Evolutionary conservation across 1,140 invertebrate genomes (phyloP).

Genomic region (Drosophila arawakana): DNA sequence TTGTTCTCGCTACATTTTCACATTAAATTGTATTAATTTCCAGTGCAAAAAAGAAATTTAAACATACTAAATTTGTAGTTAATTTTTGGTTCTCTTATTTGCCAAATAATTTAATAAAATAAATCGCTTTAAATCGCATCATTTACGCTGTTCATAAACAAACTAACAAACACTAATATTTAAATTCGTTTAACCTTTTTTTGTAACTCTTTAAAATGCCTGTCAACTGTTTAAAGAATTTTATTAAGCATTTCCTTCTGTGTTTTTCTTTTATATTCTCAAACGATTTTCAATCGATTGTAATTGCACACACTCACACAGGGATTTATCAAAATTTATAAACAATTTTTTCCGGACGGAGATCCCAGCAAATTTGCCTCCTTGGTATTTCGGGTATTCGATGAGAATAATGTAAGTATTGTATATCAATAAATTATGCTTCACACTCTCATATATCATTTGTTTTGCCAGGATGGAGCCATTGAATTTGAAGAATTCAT

Average conservation of each 20-base stretch:
- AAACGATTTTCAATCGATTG: not conserved
- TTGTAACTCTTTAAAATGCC: too few relatives aligned
- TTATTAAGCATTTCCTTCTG: not conserved
- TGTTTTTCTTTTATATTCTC: slow-evolving; percentile 8
- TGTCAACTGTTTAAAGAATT: too few relatives aligned
- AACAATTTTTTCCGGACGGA: slow-evolving; percentile 99
- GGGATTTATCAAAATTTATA: slow-evolving; percentile 99
- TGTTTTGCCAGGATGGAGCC: slow-evolving; percentile 93
- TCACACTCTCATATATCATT: not conserved
- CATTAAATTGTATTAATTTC: too few relatives aligned
- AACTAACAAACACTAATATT: too few relatives aligned
- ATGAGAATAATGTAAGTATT: slow-evolving; percentile 97
- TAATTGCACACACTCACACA: slow-evolving; percentile 76
- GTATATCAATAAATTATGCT: not conserved
- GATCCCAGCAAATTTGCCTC: slow-evolving; percentile 99
- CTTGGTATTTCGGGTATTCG: slow-evolving; percentile 99
- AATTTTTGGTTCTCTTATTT: too few relatives aligned
- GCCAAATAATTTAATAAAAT: too few relatives aligned
- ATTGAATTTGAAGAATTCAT: slow-evolving; percentile 99
- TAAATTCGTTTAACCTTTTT: too few relatives aligned
- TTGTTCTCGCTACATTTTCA: not conserved
- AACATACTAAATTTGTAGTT: too few relatives aligned
- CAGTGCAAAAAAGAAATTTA: too few relatives aligned
- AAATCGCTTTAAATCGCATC: too few relatives aligned
- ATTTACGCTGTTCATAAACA: too few relatives aligned